Evolutionary conservation across 2,113 vertebrate genomes (phyloP).

Genomic region (Athene noctua): DNA sequence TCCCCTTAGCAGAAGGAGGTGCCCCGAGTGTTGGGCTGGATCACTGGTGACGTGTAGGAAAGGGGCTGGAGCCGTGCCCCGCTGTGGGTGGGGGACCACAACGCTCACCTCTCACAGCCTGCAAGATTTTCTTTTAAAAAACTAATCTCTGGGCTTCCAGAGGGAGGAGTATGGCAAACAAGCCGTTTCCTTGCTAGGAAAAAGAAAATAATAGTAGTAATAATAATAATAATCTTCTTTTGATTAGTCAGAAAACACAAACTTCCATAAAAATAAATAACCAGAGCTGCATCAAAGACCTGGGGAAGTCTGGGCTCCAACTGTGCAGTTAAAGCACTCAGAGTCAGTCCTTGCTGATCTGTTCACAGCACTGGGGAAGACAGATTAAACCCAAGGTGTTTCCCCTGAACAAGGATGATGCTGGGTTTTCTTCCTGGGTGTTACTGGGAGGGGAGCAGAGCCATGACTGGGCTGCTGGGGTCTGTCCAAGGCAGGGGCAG

Average conservation of each 20-base stretch:
- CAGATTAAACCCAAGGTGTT: neutral
- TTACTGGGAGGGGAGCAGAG: neutral
- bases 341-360: neutral
- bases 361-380: neutral
- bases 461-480: fast-evolving
- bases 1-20: neutral
- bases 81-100: fast-evolving
- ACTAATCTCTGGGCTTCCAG: neutral
- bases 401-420: neutral
- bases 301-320: neutral
- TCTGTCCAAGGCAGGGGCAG: neutral
- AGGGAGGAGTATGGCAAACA: neutral
- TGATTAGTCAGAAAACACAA: neutral
- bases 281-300: neutral
- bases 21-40: neutral
- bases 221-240: neutral
- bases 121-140: neutral
- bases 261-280: slow-evolving; percentile 29
- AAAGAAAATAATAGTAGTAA: neutral
- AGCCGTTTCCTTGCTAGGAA: neutral
- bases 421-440: neutral
- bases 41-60: neutral
- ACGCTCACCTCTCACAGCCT: fast-evolving
- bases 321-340: neutral
- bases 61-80: neutral